Evolutionary conservation across 2,797 vertebrate genomes (phyloP), one percentile per base, ranked within the genome.

Genomic region (Hypotaenidia philippensis): DNA sequence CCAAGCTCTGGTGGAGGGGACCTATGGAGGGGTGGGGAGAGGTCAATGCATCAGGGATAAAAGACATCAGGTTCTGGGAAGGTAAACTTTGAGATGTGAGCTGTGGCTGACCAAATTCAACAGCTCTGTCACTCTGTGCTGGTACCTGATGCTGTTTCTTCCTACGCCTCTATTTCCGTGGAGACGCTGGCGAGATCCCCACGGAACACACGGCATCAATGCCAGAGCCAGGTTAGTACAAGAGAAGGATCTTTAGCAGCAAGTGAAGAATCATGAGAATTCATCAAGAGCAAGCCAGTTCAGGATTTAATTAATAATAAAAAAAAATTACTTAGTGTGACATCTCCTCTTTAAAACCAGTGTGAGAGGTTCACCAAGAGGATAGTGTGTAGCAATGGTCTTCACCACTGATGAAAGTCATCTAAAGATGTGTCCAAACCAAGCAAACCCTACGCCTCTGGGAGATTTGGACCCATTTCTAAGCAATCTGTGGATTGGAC

Each of bases 171-270:
- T 87, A 55, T 32, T 75, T 82, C 79, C 76, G 63, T 19, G 64
- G 65, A 93, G 94, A 83, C 2, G 44, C 90, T 63, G 80, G 81
- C 1, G 16, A 71, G 61, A 56, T 59, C 77, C 80, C 60, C 34
- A 11, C 0, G 1, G 25, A 68, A 41, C 0, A 7, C 2, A 49
- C 1, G 59, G 64, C 19, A 23, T 44, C 68, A 19, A 17, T 27
- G 59, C 65, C 87, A 77, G 66, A 70, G 71, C 70, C 81, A 59
- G 90, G 91, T 92, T 83, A 90, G 85, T 61, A 92, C 38, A 21
- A 22, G 61, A 83, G 23, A 76, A 57, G 81, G 56, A 74, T 70
- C 83, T 87, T 77, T 27, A 91, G 79, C 89, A 89, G 93, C 84
- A 71, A 75, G 75, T 70, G 65, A 89, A 53, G 56, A 71, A 36